These are phyloP conservation scores for Sesia bembeciformis DNA, from an alignment of 2,888 invertebrate species.

Conservation along the genomic window DNA sequence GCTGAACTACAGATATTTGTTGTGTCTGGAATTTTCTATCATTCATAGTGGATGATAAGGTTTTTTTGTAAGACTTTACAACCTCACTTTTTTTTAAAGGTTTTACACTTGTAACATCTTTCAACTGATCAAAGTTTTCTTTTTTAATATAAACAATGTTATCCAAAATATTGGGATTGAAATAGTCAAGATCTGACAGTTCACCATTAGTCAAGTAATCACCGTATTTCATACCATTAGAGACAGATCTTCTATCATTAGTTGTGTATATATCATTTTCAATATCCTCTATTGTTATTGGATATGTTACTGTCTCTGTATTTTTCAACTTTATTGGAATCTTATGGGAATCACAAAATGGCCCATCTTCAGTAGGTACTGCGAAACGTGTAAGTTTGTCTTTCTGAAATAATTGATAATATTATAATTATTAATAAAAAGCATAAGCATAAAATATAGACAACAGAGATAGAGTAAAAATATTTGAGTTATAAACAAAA, in stretches of 20 bases:
- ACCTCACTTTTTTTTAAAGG: neutral
- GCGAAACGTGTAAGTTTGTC: constrained; percentile 71
- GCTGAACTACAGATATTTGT: neutral
- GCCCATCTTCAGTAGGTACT: constrained; percentile 68
- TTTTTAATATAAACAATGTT: neutral
- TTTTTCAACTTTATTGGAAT: constrained; percentile 14
- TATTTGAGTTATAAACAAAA: neutral
- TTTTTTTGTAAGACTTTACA: too few species aligned
- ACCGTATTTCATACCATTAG: constrained; percentile 46
- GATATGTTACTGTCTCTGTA: constrained; percentile 16
- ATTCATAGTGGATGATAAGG: too few species aligned
- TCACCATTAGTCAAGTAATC: constrained; percentile 55
- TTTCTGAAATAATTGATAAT: constrained; percentile 41
- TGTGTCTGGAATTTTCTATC: too few species aligned
- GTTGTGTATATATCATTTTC: constrained; percentile 38
- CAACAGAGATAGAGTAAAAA: neutral
- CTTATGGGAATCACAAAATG: constrained; percentile 28
- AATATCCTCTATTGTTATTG: constrained; percentile 45
- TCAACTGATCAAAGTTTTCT: neutral
- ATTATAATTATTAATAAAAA: constrained; percentile 1
- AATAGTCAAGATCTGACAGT: constrained; percentile 18
- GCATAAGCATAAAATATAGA: neutral
- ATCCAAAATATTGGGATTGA: constrained; percentile 4
- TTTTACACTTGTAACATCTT: neutral
- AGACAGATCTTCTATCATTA: constrained; percentile 42